Evolutionary conservation across 2,888 invertebrate genomes (phyloP).

Genomic region (Yponomeuta sedellus): DNA sequence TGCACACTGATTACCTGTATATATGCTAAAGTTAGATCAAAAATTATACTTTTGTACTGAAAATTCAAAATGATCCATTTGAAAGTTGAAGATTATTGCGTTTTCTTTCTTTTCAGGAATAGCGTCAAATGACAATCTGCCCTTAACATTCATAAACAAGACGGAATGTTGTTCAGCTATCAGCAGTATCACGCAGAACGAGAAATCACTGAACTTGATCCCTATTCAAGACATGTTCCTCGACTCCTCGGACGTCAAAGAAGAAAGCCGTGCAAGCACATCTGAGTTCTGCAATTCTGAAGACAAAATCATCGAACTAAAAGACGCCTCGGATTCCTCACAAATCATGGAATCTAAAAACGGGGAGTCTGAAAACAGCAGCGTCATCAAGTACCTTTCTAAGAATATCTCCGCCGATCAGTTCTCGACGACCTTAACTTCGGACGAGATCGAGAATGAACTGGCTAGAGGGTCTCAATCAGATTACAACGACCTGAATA

Average conservation of each 20-base stretch:
- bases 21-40: neutral
- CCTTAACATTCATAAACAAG: neutral
- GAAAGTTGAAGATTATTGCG: neutral
- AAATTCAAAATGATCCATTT: too few species aligned
- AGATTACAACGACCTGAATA: neutral
- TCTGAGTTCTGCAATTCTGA: neutral
- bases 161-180: neutral
- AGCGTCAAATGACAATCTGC: neutral
- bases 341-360: neutral
- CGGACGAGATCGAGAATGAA: neutral
- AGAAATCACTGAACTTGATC: neutral
- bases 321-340: neutral
- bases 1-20: neutral
- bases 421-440: neutral
- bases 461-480: neutral
- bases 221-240: neutral
- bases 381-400: neutral
- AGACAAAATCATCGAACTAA: neutral
- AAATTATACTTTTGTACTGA: too few species aligned
- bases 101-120: neutral
- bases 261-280: neutral
- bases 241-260: neutral
- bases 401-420: neutral
- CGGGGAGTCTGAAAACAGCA: neutral
- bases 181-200: neutral